These are phyloP conservation scores for Linnaemya tessellans DNA, from an alignment of 2,888 invertebrate species.

Conservation along the genomic window DNA sequence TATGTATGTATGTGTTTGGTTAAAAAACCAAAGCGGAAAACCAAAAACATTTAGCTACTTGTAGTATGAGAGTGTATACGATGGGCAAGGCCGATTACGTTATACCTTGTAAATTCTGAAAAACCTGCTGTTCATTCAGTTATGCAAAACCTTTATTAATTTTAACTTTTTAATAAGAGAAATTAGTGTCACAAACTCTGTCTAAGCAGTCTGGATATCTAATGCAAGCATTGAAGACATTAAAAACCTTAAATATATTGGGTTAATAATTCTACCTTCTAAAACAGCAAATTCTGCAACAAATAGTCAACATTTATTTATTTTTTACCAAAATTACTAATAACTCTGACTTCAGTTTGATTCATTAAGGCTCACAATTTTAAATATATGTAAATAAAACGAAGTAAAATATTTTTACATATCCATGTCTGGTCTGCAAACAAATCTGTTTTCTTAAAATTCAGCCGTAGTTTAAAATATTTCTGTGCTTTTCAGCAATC, in stretches of 20 bases:
- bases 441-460: too few species aligned
- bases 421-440: too few species aligned
- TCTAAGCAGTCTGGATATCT: background rate
- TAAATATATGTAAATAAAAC: too few species aligned
- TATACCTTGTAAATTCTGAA: background rate
- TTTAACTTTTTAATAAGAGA: background rate
- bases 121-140: background rate
- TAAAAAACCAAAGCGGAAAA: background rate
- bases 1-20: background rate
- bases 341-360: too few species aligned
- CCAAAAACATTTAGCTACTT: background rate
- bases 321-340: too few species aligned
- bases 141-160: background rate
- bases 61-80: background rate
- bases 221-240: too few species aligned
- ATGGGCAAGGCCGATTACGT: background rate
- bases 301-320: too few species aligned
- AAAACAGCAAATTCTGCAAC: too few species aligned
- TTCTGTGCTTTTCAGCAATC: too few species aligned
- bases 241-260: background rate
- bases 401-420: too few species aligned
- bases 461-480: too few species aligned
- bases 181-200: background rate
- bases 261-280: background rate
- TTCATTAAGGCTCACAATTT: too few species aligned